These are phyloP conservation scores for Caenorhabditis inopinata DNA, from an alignment of 1,140 invertebrate genomes.

Conservation along the genomic window DNA sequence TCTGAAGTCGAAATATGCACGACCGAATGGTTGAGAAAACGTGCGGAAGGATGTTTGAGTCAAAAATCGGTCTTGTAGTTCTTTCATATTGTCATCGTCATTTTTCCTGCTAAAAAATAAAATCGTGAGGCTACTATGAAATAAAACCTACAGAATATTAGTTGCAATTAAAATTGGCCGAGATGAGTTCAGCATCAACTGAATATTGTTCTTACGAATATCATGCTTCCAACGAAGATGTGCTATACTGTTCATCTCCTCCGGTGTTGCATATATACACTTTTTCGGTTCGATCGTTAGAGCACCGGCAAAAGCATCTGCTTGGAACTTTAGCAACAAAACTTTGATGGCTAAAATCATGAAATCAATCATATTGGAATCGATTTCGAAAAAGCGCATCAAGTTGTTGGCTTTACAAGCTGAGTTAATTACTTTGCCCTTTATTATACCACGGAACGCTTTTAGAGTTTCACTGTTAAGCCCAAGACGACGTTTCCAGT, in stretches of 20 bases:
- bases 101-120: not conserved
- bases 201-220: not conserved
- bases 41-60: not conserved
- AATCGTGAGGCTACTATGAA: no score
- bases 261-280: not conserved
- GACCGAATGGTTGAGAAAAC: constrained; percentile 5
- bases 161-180: not conserved
- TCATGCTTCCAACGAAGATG: not conserved
- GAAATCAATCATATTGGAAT: not conserved
- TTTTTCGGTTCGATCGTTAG: not conserved
- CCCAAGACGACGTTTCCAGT: constrained; percentile 3
- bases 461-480: not conserved
- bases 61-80: not conserved
- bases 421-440: not conserved
- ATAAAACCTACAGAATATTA: not conserved
- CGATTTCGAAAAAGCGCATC: not conserved
- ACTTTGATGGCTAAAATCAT: not conserved
- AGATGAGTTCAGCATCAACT: not conserved
- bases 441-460: not conserved
- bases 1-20: not conserved
- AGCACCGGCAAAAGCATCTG: not conserved
- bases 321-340: not conserved
- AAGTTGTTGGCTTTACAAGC: not conserved
- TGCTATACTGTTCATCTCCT: not conserved
- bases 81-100: constrained; percentile 5